Conservation (phyloP, 2,113 vertebrate species). For the Platichthys flesus region DNA sequence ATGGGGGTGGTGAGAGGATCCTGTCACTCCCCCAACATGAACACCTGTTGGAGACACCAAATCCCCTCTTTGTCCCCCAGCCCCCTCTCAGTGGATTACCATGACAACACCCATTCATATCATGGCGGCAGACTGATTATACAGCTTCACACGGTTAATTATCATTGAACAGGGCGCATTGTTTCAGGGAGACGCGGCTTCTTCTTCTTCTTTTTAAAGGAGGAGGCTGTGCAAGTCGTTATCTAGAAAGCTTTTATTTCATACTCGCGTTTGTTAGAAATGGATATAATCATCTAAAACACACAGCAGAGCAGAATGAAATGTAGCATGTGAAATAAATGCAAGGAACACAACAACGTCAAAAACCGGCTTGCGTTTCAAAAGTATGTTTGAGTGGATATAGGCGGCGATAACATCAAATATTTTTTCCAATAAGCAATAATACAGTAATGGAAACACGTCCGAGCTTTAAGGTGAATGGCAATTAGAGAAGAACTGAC, state of each 20-base stretch:
- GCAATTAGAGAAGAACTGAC: conserved; percentile 38
- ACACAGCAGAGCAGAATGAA: conserved; percentile 8
- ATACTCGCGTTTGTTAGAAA: conserved; percentile 13
- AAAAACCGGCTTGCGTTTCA: background rate
- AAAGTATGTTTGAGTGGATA: background rate
- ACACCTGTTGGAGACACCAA: conserved; percentile 82
- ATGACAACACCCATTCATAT: conserved; percentile 78
- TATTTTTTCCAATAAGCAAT: conserved; percentile 18
- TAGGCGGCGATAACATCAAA: background rate
- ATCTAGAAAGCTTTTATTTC: conserved; percentile 40
- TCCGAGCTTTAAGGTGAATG: conserved; percentile 48
- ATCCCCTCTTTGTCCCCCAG: conserved; percentile 76
- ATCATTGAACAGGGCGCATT: conserved; percentile 55
- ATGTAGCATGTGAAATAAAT: conserved; percentile 6
- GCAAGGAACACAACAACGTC: background rate
- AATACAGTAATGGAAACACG: conserved; percentile 47
- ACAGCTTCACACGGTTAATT: conserved; percentile 69
- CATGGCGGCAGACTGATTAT: conserved; percentile 69
- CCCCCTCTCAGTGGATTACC: conserved; percentile 71
- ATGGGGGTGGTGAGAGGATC: conserved; percentile 52
- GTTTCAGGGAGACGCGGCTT: conserved; percentile 51
- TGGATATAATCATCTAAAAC: conserved; percentile 7
- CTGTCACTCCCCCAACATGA: conserved; percentile 59
- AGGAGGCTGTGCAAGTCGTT: conserved; percentile 26
- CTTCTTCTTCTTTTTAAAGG: conserved; percentile 12